Percentiles rank a stretch among this genome's conserved stretches.
Evolutionary conservation across 2,888 invertebrate genomes (phyloP).

Genomic region (Caenorhabditis macrosperma): DNA sequence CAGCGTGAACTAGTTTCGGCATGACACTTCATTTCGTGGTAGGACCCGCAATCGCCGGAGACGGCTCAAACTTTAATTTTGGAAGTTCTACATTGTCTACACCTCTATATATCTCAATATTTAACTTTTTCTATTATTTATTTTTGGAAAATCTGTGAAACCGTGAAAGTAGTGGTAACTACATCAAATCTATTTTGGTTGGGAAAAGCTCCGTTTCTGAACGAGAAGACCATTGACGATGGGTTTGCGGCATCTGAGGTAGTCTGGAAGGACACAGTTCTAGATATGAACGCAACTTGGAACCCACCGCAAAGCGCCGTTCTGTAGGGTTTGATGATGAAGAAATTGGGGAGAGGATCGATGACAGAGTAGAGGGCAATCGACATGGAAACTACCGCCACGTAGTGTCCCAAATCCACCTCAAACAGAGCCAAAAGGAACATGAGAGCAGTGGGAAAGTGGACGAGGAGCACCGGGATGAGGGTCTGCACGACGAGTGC

Average conservation of each 20-base stretch:
- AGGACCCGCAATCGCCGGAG: too few relatives aligned
- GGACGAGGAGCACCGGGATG: constrained; percentile 12
- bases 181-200: too few relatives aligned
- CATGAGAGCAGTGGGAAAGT: constrained; percentile 1
- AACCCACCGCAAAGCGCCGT: constrained; percentile 2
- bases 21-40: too few relatives aligned
- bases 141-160: too few relatives aligned
- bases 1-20: too few relatives aligned
- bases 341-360: constrained; percentile 6
- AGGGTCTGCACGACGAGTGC: constrained; percentile 16
- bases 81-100: too few relatives aligned
- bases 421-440: not conserved
- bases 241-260: not conserved
- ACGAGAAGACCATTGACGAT: too few relatives aligned
- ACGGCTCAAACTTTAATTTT: too few relatives aligned
- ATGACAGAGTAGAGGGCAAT: constrained; percentile 15
- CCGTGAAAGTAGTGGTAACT: too few relatives aligned
- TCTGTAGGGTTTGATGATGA: constrained; percentile 8
- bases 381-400: constrained; percentile 1
- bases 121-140: too few relatives aligned
- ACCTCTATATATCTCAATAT: too few relatives aligned
- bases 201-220: too few relatives aligned
- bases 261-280: not conserved
- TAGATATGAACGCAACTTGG: not conserved
- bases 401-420: not conserved